Evolutionary conservation across 2,888 invertebrate species (phyloP), one percentile per base, ranked within the genome.

Genomic region (Oligia latruncula): DNA sequence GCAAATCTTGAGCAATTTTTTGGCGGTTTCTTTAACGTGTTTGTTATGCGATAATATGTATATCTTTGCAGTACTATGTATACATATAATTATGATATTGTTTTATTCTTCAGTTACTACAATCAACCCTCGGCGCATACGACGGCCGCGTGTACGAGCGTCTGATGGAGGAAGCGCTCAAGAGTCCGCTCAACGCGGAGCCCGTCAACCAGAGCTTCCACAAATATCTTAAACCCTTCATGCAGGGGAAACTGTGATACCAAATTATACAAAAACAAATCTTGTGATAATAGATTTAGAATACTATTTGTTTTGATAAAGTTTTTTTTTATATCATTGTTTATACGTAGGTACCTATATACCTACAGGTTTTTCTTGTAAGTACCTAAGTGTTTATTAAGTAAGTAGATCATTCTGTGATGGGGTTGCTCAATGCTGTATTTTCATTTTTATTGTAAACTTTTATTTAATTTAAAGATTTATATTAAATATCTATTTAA

Each of bases 101-200:
- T 23, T 49, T 23, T n/a, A n/a, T 52, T 72, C 8, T 79, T 2
- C 75, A 95, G 95, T 88, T 95, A 70, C 88, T 95, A 8, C 97
- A 97, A 46, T 98, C 98, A 0, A 97, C 98, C 0, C 93, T 98
- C 35, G 98, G 99, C 9, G 97, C 98, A 4, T 98, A 98, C 91
- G 98, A 98, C 94, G 98, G 98, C 2, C 98, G 98, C 87, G 98
- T 98, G 65, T 99, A 98, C 93, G 98, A 98, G 91, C 97, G 98
- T 29, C 95, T 98, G 77, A 98, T 98, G 93, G 97, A 97, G 78
- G 98, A 98, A 89, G 98, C 98, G 0, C 97, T 98, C 92, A 98
- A 98, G 93, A 98, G 98, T 92, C 98, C 98, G 0, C 96, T 98
- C 88, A 98, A 98, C 94, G 97, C 97, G 49, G 97, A 98, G 87